Conservation (phyloP, 1,140 invertebrate genomes). For the Nasonia longicornis region DNA sequence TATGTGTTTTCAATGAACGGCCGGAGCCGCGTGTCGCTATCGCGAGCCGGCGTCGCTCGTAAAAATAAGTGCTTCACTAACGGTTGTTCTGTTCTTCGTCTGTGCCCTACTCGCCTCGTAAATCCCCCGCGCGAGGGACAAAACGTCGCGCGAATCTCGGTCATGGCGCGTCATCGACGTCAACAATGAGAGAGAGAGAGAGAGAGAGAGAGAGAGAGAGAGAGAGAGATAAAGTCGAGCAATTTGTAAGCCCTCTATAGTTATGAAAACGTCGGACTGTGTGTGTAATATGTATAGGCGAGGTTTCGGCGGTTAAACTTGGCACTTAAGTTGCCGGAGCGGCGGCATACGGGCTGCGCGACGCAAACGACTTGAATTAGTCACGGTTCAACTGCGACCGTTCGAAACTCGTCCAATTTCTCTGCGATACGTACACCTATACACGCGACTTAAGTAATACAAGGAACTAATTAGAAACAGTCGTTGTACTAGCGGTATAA, state of each 20-base stretch:
- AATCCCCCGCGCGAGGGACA: neutral
- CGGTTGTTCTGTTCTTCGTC: slow-evolving; percentile 22
- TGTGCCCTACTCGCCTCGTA: neutral
- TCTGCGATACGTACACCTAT: slow-evolving; percentile 40
- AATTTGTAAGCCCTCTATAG: neutral
- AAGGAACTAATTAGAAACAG: slow-evolving; percentile 61
- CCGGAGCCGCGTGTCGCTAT: slow-evolving; percentile 14
- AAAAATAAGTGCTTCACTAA: slow-evolving; percentile 40
- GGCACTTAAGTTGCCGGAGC: slow-evolving; percentile 25
- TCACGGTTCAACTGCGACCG: slow-evolving; percentile 53
- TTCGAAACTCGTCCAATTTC: slow-evolving; percentile 58
- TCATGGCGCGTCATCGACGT: neutral
- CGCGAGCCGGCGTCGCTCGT: slow-evolving; percentile 1
- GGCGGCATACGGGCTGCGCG: slow-evolving; percentile 41
- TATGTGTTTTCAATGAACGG: slow-evolving; percentile 51
- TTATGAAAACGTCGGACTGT: no score
- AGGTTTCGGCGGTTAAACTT: slow-evolving; percentile 40
- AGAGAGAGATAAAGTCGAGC: neutral
- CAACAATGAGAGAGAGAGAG: neutral
- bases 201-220: neutral
- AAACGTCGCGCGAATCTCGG: slow-evolving; percentile 12
- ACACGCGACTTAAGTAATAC: slow-evolving; percentile 54
- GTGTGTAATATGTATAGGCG: neutral
- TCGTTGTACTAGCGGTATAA: slow-evolving; percentile 43
- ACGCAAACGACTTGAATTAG: slow-evolving; percentile 53